Base-by-base conservation (phyloP, 2,888 invertebrate genomes). In the Perithous albicinctus region DNA sequence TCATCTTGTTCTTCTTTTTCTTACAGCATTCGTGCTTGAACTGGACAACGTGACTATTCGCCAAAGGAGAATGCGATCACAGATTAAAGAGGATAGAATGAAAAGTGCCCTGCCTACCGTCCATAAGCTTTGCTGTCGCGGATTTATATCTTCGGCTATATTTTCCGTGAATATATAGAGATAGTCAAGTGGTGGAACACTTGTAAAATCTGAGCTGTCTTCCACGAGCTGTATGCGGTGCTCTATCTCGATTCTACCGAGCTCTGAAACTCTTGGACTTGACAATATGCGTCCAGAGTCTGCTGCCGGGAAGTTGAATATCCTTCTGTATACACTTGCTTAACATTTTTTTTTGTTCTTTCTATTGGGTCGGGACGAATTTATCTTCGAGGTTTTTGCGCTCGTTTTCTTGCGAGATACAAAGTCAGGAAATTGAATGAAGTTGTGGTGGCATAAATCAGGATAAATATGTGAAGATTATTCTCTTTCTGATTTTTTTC, bases 81-180 rank as follows among this genome's bases (percentile, higher is more conserved):
- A 69, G 69, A 69, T 54, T 54, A 23, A 23, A 38, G 38, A 20
- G 35, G 38, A 54, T 54, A 26, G 54, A 54, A 69, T 69, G 69
- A 23, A 51, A 67, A 67, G 48, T 35, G 20, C 26, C 35, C 20
- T 38, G 8, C 38, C n/a, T 51, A 18, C 54, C n/a, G 54, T 8
- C 51, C n/a, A 23, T n/a, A 23, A 23, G 54, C 38, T 54, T 69
- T 35, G 15, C 54, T 12, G 69, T 54, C 38, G 51, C 38, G 54
- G 70, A 43, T 70, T 43, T 18, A 26, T 43, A 70, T 69, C 54
- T 41, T 38, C 10, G 67, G 51, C n/a, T 67, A 23, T 67, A 67
- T 67, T 51, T 67, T 67, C 32, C 66, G 32, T 8, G 3, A 18
- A 41, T 35, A 23, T 38, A n/a, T 29, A 56, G 15, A 56, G 56